Percentiles rank a stretch among this genome's conserved stretches.
Evolutionary conservation across 2,113 vertebrate species (phyloP).

Genomic region (Thermophis baileyi): DNA sequence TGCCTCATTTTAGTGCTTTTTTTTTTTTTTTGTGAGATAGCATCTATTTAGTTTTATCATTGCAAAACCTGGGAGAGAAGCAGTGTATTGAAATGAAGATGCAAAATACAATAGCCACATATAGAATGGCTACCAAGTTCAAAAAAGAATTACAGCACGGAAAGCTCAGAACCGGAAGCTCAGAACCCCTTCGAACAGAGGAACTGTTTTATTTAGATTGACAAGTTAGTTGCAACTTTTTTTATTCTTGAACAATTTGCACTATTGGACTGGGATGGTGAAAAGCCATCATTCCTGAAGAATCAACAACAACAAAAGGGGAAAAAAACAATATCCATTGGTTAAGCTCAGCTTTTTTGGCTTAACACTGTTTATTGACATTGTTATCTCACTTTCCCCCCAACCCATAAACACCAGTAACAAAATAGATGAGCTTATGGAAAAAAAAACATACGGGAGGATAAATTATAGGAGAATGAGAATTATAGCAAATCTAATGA

Average conservation of each 20-base stretch:
- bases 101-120: not conserved
- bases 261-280: not conserved
- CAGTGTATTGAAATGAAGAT: not conserved
- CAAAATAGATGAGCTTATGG: too few relatives aligned
- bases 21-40: not conserved
- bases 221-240: not conserved
- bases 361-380: not conserved
- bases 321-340: not conserved
- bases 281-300: not conserved
- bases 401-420: not conserved
- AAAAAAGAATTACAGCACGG: not conserved
- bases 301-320: not conserved
- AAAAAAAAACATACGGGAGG: too few relatives aligned
- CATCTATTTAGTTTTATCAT: not conserved
- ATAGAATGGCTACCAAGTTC: not conserved
- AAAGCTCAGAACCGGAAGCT: not conserved
- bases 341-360: not conserved
- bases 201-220: not conserved
- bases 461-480: too few relatives aligned
- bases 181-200: not conserved
- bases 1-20: not conserved
- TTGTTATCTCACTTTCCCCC: not conserved
- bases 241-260: not conserved
- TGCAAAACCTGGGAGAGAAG: not conserved
- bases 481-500: too few relatives aligned